Conservation (phyloP, 2,888 invertebrate genomes). For the Rhorus exstirpatorius region DNA sequence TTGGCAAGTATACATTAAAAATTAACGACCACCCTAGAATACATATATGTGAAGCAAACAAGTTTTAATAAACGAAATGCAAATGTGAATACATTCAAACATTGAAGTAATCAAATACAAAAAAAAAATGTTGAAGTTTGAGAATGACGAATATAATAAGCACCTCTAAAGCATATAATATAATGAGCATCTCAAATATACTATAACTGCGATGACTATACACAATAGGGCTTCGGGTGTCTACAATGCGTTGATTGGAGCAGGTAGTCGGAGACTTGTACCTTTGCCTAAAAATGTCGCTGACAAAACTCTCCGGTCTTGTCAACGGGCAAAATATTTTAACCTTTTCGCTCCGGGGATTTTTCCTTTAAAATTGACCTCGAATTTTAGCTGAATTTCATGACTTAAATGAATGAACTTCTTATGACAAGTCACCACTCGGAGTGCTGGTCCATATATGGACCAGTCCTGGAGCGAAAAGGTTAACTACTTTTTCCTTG, state of each 20-base stretch:
- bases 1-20: too few relatives aligned
- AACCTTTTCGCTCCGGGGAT: too few relatives aligned
- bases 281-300: background rate
- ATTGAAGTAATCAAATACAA: constrained; percentile 3
- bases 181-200: constrained; percentile 7
- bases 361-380: too few relatives aligned
- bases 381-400: too few relatives aligned
- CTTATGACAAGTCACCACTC: too few relatives aligned
- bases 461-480: too few relatives aligned
- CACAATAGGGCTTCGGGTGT: background rate
- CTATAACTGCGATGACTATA: background rate
- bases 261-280: background rate
- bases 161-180: background rate
- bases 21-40: too few relatives aligned
- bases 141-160: background rate
- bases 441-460: too few relatives aligned
- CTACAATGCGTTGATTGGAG: background rate
- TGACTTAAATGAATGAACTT: too few relatives aligned
- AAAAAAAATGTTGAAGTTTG: background rate
- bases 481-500: too few relatives aligned
- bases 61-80: background rate
- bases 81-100: background rate
- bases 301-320: background rate
- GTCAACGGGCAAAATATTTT: background rate
- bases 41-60: too few relatives aligned